Evolutionary conservation across 1,140 invertebrate species (phyloP).

Genomic region (Drosophila tani): DNA sequence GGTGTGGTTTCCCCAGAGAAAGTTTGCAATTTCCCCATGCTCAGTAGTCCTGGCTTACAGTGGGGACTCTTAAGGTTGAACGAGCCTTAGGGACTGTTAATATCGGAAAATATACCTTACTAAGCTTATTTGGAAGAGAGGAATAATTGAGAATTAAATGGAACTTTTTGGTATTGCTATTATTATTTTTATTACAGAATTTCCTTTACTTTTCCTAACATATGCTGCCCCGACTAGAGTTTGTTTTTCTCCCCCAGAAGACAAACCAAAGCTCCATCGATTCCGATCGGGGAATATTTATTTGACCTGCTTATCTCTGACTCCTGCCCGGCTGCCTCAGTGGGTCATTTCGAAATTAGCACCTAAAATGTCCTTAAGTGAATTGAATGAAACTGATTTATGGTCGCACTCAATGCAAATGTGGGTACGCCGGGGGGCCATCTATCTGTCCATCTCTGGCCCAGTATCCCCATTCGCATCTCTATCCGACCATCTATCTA

Average conservation of each 20-base stretch:
- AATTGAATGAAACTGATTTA: slow-evolving; percentile 81
- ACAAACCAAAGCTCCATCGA: slow-evolving; percentile 9
- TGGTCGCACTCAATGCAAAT: slow-evolving; percentile 80
- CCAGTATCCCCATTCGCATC: slow-evolving; percentile 24
- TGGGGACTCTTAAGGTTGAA: not conserved
- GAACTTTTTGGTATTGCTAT: too few species aligned
- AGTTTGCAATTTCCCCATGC: not conserved
- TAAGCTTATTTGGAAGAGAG: too few species aligned
- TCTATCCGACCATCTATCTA: slow-evolving; percentile 52
- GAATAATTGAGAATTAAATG: too few species aligned
- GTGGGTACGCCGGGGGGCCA: slow-evolving; percentile 42
- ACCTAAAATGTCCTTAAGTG: slow-evolving; percentile 70
- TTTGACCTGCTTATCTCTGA: slow-evolving; percentile 49
- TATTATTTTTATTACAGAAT: too few species aligned
- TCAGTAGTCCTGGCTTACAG: not conserved
- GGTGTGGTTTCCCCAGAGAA: slow-evolving; percentile 8
- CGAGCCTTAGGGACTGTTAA: not conserved
- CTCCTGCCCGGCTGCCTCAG: slow-evolving; percentile 11
- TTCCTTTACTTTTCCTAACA: not conserved
- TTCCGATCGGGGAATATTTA: slow-evolving; percentile 36
- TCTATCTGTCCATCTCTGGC: slow-evolving; percentile 26
- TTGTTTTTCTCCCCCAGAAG: not conserved
- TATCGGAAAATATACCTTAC: too few species aligned
- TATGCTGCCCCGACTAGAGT: not conserved
- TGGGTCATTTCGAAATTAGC: slow-evolving; percentile 59